Percentiles rank a stretch among this genome's conserved stretches.
Evolutionary conservation across 37 sponge, comb jelly and placozoan species (phyloP).

Genomic region (Aphrocallistes beatrix): DNA sequence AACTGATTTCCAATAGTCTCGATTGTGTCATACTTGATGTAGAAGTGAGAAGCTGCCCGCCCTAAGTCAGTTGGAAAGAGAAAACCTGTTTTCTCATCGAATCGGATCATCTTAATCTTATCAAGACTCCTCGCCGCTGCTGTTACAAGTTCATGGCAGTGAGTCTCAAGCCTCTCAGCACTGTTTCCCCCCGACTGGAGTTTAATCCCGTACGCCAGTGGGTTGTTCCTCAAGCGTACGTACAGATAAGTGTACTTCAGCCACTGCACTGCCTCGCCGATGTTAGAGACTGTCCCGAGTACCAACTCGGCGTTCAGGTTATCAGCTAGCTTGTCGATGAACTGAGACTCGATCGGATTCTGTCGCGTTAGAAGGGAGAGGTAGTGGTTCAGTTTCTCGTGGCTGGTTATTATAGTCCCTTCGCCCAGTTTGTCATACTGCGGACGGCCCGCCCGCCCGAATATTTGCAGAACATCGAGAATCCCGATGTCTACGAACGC

Average conservation of each 20-base stretch:
- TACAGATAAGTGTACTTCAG: slow-evolving; percentile 82
- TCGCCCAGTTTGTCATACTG: slow-evolving; percentile 86
- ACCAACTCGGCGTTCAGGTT: slow-evolving; percentile 92
- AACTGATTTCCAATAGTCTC: slow-evolving; percentile 38
- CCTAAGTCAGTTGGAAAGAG: slow-evolving; percentile 83
- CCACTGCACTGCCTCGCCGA: slow-evolving; percentile 93
- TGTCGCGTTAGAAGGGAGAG: slow-evolving; percentile 82
- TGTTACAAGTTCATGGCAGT: slow-evolving; percentile 43
- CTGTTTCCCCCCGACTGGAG: neutral
- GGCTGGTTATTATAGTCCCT: slow-evolving; percentile 87
- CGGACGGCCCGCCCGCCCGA: slow-evolving; percentile 94
- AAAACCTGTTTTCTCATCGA: slow-evolving; percentile 40
- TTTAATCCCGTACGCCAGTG: slow-evolving; percentile 70
- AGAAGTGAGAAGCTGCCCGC: slow-evolving; percentile 82
- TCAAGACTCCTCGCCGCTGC: slow-evolving; percentile 57
- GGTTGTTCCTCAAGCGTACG: slow-evolving; percentile 66
- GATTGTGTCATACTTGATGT: slow-evolving; percentile 81
- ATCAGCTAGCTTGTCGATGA: slow-evolving; percentile 49
- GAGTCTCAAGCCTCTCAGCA: slow-evolving; percentile 26
- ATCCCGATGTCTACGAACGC: slow-evolving; percentile 92
- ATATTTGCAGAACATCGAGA: slow-evolving; percentile 93
- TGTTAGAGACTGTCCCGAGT: slow-evolving; percentile 68
- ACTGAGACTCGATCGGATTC: slow-evolving; percentile 92
- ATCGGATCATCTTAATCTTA: slow-evolving; percentile 82
- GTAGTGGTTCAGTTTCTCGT: slow-evolving; percentile 84